A percentile compares a stretch with the other conserved stretches of the same genome.
Evolutionary conservation across 2,888 invertebrate species (phyloP).

Genomic region (Choristoneura rosaceana): DNA sequence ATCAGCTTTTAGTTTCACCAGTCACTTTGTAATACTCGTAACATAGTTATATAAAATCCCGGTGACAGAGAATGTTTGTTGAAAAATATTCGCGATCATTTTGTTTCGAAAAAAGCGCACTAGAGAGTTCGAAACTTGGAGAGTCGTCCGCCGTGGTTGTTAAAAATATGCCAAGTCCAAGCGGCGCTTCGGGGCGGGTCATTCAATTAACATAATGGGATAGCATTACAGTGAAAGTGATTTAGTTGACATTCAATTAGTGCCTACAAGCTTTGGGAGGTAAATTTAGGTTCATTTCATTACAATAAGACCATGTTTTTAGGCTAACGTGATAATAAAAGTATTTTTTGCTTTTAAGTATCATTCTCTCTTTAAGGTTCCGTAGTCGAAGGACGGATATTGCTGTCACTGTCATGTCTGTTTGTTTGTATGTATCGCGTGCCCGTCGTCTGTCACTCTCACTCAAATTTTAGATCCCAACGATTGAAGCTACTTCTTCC

Average conservation of each 20-base stretch:
- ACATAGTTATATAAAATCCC: slow-evolving; percentile 19
- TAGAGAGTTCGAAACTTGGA: slow-evolving; percentile 45
- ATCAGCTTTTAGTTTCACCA: slow-evolving; percentile 16
- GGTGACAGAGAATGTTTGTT: neutral
- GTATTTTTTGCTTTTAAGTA: neutral
- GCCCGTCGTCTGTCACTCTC: too few relatives aligned
- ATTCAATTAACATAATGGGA: slow-evolving; percentile 39
- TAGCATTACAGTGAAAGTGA: slow-evolving; percentile 34
- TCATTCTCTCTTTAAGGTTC: too few relatives aligned
- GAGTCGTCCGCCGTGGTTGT: slow-evolving; percentile 41
- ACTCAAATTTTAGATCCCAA: too few relatives aligned
- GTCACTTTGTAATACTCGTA: slow-evolving; percentile 17
- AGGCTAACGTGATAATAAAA: neutral
- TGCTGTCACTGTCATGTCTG: too few relatives aligned
- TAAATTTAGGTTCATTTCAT: neutral
- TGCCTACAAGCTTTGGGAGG: slow-evolving; percentile 5
- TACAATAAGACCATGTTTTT: neutral
- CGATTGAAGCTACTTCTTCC: too few relatives aligned
- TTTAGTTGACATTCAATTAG: slow-evolving; percentile 35
- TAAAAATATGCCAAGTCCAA: slow-evolving; percentile 46
- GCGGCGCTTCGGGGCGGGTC: slow-evolving; percentile 23
- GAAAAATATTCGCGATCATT: slow-evolving; percentile 45
- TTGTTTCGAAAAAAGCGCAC: slow-evolving; percentile 42
- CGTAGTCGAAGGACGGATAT: too few relatives aligned
- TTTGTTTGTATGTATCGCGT: too few relatives aligned